Evolutionary conservation across 2,888 invertebrate species (phyloP), one percentile per base, ranked within the genome.

Genomic region (Julus scanicus): DNA sequence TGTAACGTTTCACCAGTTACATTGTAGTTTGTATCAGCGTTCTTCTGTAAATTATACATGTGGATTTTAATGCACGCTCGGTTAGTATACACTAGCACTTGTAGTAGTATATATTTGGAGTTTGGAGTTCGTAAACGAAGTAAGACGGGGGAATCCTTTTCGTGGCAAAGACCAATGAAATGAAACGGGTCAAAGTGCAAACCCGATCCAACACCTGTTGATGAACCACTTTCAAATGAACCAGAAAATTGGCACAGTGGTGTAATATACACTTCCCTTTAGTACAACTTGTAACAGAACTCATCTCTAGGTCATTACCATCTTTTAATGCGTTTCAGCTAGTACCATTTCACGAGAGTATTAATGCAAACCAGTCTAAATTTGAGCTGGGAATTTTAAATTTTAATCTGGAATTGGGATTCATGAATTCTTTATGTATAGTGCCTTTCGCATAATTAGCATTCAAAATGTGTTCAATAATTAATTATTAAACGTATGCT

Each of bases 41-140:
- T 71, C 29, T 63, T 63, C 63, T n/a, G n/a, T 20, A 29, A 29
- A 20, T 17, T 63, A n/a, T n/a, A 63, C 71, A 29, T 29, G 37
- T 80, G 37, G 80, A 9, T n/a, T 85, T 44, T 85, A 85, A 85
- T 85, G 85, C 85, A 85, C 85, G 44, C 85, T 85, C 49, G 85
- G 85, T 85, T 85, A 85, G 85, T 85, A 85, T 85, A 85, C 85
- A 85, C 85, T 85, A 85, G 48, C 44, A 49, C 44, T 85, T 20
- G 85, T 85, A 85, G 80, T 80, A 80, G 80, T 80, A 80, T 80
- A 80, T 80, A 80, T 80, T 80, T 80, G 80, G 80, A 80, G 80
- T 80, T 80, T 80, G n/a, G 3, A 71, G 20, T 71, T 71, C n/a
- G 20, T 9, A 80, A 80, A 37, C 20, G 80, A 71, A 20, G 29